Base-by-base conservation (phyloP, 2,113 vertebrate species). In the Nothoprocta pentlandii region DNA sequence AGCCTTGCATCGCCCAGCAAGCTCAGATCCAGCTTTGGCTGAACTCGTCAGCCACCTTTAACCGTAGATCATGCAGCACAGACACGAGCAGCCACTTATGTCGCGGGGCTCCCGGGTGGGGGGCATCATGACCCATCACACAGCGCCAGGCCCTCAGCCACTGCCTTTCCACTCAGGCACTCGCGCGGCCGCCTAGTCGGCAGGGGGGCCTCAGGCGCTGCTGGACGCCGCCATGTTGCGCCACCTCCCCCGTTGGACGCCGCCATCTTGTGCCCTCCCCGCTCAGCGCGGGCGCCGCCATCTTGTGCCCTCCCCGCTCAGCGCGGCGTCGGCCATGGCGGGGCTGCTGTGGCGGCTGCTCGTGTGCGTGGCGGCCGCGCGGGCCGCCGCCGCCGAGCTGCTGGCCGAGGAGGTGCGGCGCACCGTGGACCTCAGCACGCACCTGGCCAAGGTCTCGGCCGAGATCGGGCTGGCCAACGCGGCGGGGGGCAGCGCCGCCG, bases 351-450 rank as follows among this genome's bases (percentile, higher is more conserved):
- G 82, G 67, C 41, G 91, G 53, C 30, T 98, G 92, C 74, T 98
- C 10, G 75, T 98, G 10, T 41, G 97, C 76, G 47, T 97, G 85
- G 75, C 90, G 20, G 95, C 93, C 17, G 88, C 97, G 46, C 42
- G 94, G 12, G 25, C 95, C 59, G 19, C 47, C 13, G 59, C 87
- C 19, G 49, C 94, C 54, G 97, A 97, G 23, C 95, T 98, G 70
- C 94, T 99, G 39, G 99, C 99, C 87, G 99, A 99, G 67, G 99
- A 99, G 7, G 99, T 98, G 89, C 98, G 98, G 96, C 98, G 99
- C 85, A 98, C 98, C 5, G 97, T 99, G 95, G 99, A 99, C 78
- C 97, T 99, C 85, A 98, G 99, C 96, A 98, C 98, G 36, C 99
- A 99, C 95, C 96, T 99, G 78, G 99, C 99, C 54, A 99, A 99